Evolutionary conservation across 1,140 invertebrate genomes (phyloP).

Genomic region (Diabrotica undecimpunctata): DNA sequence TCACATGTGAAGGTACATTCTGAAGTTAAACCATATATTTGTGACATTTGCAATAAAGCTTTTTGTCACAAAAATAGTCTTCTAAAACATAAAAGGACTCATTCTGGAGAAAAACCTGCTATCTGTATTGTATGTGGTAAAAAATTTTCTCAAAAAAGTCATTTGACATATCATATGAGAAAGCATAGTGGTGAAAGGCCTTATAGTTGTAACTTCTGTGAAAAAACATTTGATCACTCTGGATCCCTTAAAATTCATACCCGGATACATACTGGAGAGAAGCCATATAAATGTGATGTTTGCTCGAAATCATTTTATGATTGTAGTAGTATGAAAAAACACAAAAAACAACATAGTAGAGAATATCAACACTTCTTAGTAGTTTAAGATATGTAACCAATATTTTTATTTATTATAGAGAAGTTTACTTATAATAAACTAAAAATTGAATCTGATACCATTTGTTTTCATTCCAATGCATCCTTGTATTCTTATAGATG

Average conservation of each 20-base stretch:
- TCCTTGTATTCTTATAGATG: too few relatives aligned
- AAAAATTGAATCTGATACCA: too few relatives aligned
- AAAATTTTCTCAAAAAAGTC: slow-evolving; percentile 64
- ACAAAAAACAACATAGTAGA: slow-evolving; percentile 16
- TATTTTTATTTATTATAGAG: too few relatives aligned
- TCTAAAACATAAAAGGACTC: slow-evolving; percentile 62
- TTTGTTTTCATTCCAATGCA: too few relatives aligned
- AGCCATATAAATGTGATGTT: slow-evolving; percentile 39
- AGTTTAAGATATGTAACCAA: too few relatives aligned
- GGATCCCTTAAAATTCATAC: slow-evolving; percentile 56
- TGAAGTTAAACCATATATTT: slow-evolving; percentile 69
- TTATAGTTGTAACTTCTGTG: slow-evolving; percentile 29
- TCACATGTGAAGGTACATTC: slow-evolving; percentile 39
- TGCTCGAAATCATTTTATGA: slow-evolving; percentile 35
- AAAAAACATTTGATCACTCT: slow-evolving; percentile 31
- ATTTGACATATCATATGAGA: slow-evolving; percentile 62
- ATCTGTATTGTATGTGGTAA: slow-evolving; percentile 70
- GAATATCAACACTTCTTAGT: too few relatives aligned
- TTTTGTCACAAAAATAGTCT: slow-evolving; percentile 62
- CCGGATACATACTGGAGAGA: slow-evolving; percentile 59
- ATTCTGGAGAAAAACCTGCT: slow-evolving; percentile 68
- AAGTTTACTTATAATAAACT: too few relatives aligned
- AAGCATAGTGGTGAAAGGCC: slow-evolving; percentile 55
- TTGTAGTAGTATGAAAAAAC: slow-evolving; percentile 34
- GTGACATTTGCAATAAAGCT: slow-evolving; percentile 65